A percentile compares a stretch with the other conserved stretches of the same genome.
Conservation (phyloP, 2,113 vertebrate genomes). For the Oostethus manadensis region DNA sequence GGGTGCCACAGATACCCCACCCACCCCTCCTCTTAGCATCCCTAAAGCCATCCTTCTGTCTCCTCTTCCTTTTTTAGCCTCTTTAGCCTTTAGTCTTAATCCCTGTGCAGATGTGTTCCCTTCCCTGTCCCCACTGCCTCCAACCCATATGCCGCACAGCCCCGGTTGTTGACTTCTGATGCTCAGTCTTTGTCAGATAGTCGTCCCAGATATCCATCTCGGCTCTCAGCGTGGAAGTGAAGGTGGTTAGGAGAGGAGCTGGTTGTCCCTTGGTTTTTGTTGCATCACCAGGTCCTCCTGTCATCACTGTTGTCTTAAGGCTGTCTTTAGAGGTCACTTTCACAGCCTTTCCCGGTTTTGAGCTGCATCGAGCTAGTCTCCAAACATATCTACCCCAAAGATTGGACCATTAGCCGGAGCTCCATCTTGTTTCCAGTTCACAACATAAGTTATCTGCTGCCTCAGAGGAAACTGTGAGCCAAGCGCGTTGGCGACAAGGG, state of each 20-base stretch:
- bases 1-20: constrained; percentile 4
- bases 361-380: constrained; percentile 35
- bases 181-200: constrained; percentile 19
- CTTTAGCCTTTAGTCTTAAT: constrained; percentile 64
- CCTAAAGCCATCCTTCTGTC: constrained; percentile 59
- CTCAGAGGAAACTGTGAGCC: no score
- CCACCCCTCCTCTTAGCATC: constrained; percentile 20
- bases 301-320: constrained; percentile 53
- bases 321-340: constrained; percentile 38
- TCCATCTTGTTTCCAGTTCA: no score
- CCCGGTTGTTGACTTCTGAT: constrained; percentile 35
- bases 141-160: constrained; percentile 48
- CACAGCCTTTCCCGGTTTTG: constrained; percentile 28
- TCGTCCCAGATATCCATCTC: constrained; percentile 9
- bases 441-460: no score
- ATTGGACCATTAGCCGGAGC: background rate
- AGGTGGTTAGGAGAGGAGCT: constrained; percentile 16
- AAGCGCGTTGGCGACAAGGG: no score
- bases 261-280: constrained; percentile 47
- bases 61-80: constrained; percentile 67
- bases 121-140: constrained; percentile 49
- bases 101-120: constrained; percentile 69
- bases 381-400: constrained; percentile 11
- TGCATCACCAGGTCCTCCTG: constrained; percentile 57
- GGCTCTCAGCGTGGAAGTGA: background rate